These are phyloP conservation scores for Ia io DNA, from an alignment of 2,113 vertebrate species.

Conservation along the genomic window DNA sequence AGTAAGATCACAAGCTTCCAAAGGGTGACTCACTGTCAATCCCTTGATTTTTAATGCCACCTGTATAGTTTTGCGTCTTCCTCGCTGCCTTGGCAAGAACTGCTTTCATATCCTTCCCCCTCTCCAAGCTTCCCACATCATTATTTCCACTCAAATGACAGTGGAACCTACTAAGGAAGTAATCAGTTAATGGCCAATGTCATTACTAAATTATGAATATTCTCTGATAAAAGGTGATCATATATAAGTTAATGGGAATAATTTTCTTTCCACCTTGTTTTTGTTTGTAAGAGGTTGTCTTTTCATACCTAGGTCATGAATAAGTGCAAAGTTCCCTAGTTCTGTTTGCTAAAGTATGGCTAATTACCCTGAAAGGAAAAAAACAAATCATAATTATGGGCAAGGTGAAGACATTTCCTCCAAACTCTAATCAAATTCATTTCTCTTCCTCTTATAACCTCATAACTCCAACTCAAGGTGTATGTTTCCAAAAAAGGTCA, in stretches of 20 bases:
- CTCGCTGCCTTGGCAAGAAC: background rate
- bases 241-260: constrained; percentile 24
- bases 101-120: background rate
- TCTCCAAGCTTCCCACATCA: background rate
- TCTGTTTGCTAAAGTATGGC: constrained; percentile 46
- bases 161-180: background rate
- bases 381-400: constrained; percentile 64
- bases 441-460: constrained; percentile 56
- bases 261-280: constrained; percentile 21
- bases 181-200: background rate
- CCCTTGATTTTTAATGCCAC: background rate
- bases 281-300: background rate
- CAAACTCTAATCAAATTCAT: constrained; percentile 52
- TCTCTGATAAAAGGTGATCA: background rate
- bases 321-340: background rate
- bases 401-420: constrained; percentile 41
- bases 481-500: constrained; percentile 57
- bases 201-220: constrained; percentile 17
- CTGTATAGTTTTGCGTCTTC: background rate
- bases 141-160: background rate
- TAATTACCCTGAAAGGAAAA: constrained; percentile 61
- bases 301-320: constrained; percentile 5
- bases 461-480: constrained; percentile 54
- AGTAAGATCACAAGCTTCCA: background rate
- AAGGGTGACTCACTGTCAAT: background rate